Conservation (phyloP, 2,888 invertebrate genomes). For the Allygus modestus region DNA sequence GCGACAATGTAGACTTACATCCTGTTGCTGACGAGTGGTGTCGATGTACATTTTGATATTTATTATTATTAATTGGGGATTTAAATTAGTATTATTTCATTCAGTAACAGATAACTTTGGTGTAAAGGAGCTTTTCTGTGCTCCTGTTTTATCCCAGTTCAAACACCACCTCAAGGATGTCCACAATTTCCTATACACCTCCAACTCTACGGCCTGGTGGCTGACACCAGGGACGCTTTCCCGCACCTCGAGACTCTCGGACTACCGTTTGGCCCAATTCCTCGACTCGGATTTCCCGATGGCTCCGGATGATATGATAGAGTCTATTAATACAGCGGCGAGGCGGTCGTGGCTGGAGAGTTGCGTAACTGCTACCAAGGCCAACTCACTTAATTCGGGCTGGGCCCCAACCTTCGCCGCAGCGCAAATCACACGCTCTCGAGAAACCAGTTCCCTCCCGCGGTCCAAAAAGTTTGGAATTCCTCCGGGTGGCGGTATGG, state of each 20-base stretch:
- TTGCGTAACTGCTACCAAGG: slow-evolving; percentile 47
- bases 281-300: slow-evolving; percentile 22
- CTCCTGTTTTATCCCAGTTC: too few species aligned
- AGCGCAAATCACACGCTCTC: slow-evolving; percentile 36
- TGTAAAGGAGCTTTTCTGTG: too few species aligned
- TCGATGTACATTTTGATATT: too few species aligned
- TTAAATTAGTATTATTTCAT: too few species aligned
- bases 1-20: too few species aligned
- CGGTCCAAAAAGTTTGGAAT: slow-evolving; percentile 31
- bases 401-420: slow-evolving; percentile 40
- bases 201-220: too few species aligned
- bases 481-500: slow-evolving; percentile 40
- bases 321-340: neutral
- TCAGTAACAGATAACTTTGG: too few species aligned
- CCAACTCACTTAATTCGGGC: slow-evolving; percentile 58
- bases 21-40: too few species aligned
- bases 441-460: slow-evolving; percentile 34
- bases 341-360: neutral
- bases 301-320: slow-evolving; percentile 17
- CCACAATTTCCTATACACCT: too few species aligned
- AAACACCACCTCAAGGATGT: too few species aligned
- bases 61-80: too few species aligned
- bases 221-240: too few species aligned
- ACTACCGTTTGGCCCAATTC: slow-evolving; percentile 17
- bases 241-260: neutral